phyloP scores from a whole-genome alignment of 2,888 invertebrate species.

The Plusia festucae region DNA sequence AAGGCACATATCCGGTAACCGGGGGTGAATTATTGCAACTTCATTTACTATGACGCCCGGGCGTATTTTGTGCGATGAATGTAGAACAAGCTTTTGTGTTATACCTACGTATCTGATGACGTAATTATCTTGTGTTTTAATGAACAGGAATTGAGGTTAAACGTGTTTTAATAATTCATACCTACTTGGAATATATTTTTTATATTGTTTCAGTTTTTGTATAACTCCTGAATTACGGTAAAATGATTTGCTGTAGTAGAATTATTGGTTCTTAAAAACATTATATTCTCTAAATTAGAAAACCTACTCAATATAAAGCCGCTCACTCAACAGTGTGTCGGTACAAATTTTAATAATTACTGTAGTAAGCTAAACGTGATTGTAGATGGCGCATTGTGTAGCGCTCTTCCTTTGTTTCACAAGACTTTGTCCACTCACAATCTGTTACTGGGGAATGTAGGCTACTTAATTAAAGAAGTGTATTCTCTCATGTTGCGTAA shows the following conservation, averaged over 20 bases:
- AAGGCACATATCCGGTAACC: conserved; percentile 73
- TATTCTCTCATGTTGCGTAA: conserved; percentile 7
- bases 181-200: not conserved
- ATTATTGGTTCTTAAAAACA: too few relatives aligned
- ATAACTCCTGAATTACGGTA: too few relatives aligned
- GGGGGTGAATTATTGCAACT: conserved; percentile 80
- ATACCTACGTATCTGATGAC: conserved; percentile 29
- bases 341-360: not conserved
- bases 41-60: conserved; percentile 76
- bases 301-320: not conserved
- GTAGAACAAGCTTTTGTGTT: conserved; percentile 66
- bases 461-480: conserved; percentile 15
- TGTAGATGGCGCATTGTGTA: conserved; percentile 28
- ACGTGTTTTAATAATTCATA: not conserved
- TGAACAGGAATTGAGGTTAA: conserved; percentile 5
- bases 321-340: not conserved
- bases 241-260: too few relatives aligned
- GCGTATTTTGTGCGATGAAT: conserved; percentile 73
- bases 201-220: too few relatives aligned
- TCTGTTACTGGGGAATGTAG: not conserved
- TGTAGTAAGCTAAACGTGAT: conserved; percentile 7
- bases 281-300: too few relatives aligned
- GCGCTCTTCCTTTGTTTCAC: conserved; percentile 29
- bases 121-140: conserved; percentile 29
- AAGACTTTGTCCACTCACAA: conserved; percentile 30